Percentiles rank a stretch among this genome's conserved stretches.
Evolutionary conservation across 2,113 vertebrate species (phyloP).

Genomic region (Dasyprocta punctata): DNA sequence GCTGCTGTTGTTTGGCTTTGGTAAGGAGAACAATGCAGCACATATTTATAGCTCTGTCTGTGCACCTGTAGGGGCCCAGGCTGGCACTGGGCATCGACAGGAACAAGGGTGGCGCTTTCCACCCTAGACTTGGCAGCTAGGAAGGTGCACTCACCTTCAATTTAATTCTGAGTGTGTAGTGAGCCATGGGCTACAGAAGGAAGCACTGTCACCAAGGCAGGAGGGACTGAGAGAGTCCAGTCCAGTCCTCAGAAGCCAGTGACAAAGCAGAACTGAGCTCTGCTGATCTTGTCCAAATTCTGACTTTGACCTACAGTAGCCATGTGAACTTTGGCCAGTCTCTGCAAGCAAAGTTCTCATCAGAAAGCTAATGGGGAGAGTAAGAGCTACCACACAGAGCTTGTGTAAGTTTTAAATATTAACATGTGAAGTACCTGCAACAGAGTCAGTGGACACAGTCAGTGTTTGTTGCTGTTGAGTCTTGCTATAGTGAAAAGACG

Average conservation of each 20-base stretch:
- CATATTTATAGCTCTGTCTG: conserved; percentile 65
- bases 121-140: neutral
- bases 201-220: too few species aligned
- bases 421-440: neutral
- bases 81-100: neutral
- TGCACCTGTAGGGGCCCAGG: conserved; percentile 38
- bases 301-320: neutral
- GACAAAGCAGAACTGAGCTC: neutral
- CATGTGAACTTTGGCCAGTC: neutral
- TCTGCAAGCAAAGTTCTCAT: neutral
- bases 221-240: neutral
- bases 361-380: neutral
- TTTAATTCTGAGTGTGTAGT: neutral
- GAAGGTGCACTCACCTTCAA: neutral
- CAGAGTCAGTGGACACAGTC: neutral
- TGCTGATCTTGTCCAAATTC: neutral
- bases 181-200: neutral
- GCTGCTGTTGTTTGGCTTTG: conserved; percentile 33
- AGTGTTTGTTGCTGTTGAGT: neutral
- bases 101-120: neutral
- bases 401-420: neutral
- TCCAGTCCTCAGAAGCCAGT: neutral
- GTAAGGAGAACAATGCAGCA: conserved; percentile 25
- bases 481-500: conserved; percentile 44
- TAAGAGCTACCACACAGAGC: neutral